Conservation (phyloP, 1,140 invertebrate species). For the Papilio polyxenes region DNA sequence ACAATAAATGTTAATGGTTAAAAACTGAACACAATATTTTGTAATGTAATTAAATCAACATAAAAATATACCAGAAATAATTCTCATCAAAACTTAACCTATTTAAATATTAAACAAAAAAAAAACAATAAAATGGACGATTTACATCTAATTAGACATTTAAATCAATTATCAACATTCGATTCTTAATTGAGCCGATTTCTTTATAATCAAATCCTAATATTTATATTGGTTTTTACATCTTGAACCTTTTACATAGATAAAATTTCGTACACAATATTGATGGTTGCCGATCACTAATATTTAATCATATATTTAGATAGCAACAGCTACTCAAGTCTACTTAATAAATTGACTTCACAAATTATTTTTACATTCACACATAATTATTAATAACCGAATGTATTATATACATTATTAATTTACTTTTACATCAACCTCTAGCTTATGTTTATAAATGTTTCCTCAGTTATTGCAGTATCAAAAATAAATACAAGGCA, state of each 20-base stretch:
- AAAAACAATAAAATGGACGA: not conserved
- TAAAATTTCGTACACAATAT: slow-evolving; percentile 1
- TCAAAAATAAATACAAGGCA: slow-evolving; percentile 50
- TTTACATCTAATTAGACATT: not conserved
- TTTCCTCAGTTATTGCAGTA: slow-evolving; percentile 7
- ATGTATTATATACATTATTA: slow-evolving; percentile 11
- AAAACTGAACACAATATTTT: not conserved
- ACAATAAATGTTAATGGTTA: not conserved
- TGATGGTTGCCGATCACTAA: not conserved
- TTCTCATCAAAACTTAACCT: not conserved
- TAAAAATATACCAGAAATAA: not conserved
- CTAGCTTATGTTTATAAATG: not conserved
- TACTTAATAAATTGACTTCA: not conserved
- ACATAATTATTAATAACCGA: not conserved
- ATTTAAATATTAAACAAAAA: not conserved
- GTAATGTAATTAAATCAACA: not conserved
- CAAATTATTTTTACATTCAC: not conserved
- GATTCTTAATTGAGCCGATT: not conserved
- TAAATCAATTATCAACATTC: not conserved
- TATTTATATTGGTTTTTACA: not conserved
- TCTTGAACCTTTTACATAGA: not conserved
- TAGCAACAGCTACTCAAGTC: slow-evolving; percentile 3
- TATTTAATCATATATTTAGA: not conserved
- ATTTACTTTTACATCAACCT: not conserved
- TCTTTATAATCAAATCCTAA: not conserved